phyloP scores from a whole-genome alignment of 2,113 vertebrate species.

The Leptosomus discolor region DNA sequence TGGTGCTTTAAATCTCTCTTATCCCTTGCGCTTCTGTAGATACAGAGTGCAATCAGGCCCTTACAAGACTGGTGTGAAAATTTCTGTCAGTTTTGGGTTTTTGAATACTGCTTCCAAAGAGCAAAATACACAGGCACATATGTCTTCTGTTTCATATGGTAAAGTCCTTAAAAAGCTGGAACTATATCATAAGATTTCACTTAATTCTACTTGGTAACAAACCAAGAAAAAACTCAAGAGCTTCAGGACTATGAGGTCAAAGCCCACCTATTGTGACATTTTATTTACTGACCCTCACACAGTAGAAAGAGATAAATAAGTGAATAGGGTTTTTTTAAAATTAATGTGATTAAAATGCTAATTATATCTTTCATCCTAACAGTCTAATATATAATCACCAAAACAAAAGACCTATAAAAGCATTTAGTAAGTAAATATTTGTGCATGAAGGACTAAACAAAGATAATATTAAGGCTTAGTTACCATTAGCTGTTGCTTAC shows the following conservation, averaged over 20 bases:
- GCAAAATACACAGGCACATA: neutral
- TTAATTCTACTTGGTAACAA: conserved; percentile 54
- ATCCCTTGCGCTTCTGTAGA: neutral
- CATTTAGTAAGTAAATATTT: conserved; percentile 65
- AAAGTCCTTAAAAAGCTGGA: neutral
- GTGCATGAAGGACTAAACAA: conserved; percentile 4
- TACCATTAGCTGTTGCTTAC: neutral
- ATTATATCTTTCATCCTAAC: conserved; percentile 63
- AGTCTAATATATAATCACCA: conserved; percentile 44
- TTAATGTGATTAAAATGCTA: conserved; percentile 65
- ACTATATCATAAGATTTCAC: neutral
- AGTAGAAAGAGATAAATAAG: conserved; percentile 65
- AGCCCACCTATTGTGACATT: conserved; percentile 64
- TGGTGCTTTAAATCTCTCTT: neutral
- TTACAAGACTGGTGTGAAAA: neutral
- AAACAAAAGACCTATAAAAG: conserved; percentile 61
- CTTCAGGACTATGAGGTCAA: conserved; percentile 47
- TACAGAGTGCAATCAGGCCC: neutral
- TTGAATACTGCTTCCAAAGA: neutral
- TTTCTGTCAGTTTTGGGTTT: neutral
- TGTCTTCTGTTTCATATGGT: neutral
- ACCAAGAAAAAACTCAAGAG: conserved; percentile 58
- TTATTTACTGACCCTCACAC: conserved; percentile 60
- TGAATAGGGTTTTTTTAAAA: conserved; percentile 62
- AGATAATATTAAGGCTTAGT: neutral